Evolutionary conservation across 2,113 vertebrate genomes (phyloP), one percentile per base, ranked within the genome.

Genomic region (Muscicapa adusta): DNA sequence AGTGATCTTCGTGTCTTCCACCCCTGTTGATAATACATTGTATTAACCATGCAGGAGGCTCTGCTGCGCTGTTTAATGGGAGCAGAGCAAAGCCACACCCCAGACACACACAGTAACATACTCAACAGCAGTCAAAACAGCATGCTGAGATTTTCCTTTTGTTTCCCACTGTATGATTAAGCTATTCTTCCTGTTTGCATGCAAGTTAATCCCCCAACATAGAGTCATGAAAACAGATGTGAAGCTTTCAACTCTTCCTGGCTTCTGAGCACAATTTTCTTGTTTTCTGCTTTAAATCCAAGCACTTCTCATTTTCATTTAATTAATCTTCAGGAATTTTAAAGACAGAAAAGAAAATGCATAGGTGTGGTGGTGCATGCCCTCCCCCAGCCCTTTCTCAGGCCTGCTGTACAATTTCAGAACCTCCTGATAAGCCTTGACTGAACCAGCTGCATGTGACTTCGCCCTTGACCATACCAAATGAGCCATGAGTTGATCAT

Each of bases 361-460:
- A 51, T 71, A 94, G 66, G n/a, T 80, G 31, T 18, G n/a, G 12
- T 19, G 10, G 23, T 43, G 33, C 13, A 51, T 51, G 24, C 24
- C 24, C 12, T 6, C 0, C 10, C 13, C 28, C 0, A 0, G 28
- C 12, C 7, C 18, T 45, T n/a, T 73, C 23, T 66, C 36, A 58
- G 36, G 15, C 9, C 23, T 58, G 33, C 4, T 73, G 22, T 45
- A 66, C 16, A 33, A 38, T 73, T 88, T 66, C 18, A 45, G 28
- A 66, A 51, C 20, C 7, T 65, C 43, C 28, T 66, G 33, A 25
- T 38, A 58, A 80, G 28, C 36, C 23, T 58, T 58, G 33, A n/a
- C 33, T 24, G 33, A 45, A 16, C 38, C 33, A 73, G 12, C 18
- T 14, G 45, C 22, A 28, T 51, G 12, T 51, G 36, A 73, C 73